Base-by-base conservation (phyloP, 2,797 vertebrate genomes). In the Myotis myotis region DNA sequence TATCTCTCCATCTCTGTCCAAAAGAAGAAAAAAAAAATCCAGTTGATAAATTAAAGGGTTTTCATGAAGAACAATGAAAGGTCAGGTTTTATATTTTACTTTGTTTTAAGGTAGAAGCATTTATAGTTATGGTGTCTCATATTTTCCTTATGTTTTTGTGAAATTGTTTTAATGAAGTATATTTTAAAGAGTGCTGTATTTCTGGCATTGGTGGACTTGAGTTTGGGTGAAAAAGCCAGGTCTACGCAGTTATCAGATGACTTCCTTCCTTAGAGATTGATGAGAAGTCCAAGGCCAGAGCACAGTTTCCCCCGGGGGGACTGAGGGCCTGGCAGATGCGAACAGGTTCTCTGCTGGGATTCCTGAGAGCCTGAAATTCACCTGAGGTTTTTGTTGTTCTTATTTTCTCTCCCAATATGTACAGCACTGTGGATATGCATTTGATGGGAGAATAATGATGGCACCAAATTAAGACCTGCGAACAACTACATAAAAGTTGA, bases 41-140 rank as follows among this genome's bases (percentile, higher is more conserved):
- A 66, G 2, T 3, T 89, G 28, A 62, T 57, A 66, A 79, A 64
- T 38, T 55, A 44, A 76, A 86, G n/a, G 2, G 28, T 72, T 95
- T 94, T 76, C 12, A 51, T 44, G 72, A 33, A 88, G 57, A 36
- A 88, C 57, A 88, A 62, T 47, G 33, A 55, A 93, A 79, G 22
- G 22, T 76, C 16, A 72, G 76, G 49, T 92, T 95, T 87, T 74
- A 28, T 79, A 49, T 92, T 83, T 89, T 70, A 36, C 41, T 84
- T 89, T 90, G 23, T 83, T 71, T 91, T 72, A 70, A 92, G 30
- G 57, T 83, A 70, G 53, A 80, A 36, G 33, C 22, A 28, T 75
- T 70, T 94, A 33, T 41, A 51, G 6, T 66, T 60, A 72, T 44
- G 51, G 1, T 75, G 1, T 57, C n/a, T 82, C 51, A 15, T 57